Base-by-base conservation (phyloP, 2,888 invertebrate genomes). In the Cryptophagus acutangulus region DNA sequence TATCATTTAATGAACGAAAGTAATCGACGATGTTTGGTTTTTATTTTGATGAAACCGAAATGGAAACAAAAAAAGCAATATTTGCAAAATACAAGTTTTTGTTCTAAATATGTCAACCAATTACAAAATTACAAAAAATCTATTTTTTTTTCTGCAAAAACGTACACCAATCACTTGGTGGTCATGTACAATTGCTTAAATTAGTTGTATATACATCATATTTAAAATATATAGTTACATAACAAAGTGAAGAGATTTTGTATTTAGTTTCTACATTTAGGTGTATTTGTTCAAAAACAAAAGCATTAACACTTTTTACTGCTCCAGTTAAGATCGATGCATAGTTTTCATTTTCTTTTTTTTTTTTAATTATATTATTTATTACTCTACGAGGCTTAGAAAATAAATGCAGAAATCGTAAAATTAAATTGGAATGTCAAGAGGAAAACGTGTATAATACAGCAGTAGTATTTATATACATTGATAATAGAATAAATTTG, bases 121-220 rank as follows among this genome's bases (percentile, higher is more conserved):
- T 54, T 56, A 54, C 48, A 58, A 55, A 58, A 57, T 56, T 57
- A 57, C 51, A 57, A 53, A 55, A 51, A 52, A 52, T 51, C 55
- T 58, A 59, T 48, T 48, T 48, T 45, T 42, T 54, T 48, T 48
- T 46, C 42, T 53, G 53, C 50, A 52, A 55, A 55, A 54, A 50
- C 48, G 52, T 58, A 56, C 53, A 50, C 50, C 49, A 54, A 51
- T 47, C 51, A 49, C 49, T 28, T 46, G 55, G 51, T 51, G 48
- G 48, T 54, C 53, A 48, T 57, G 46, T 54, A 55, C 51, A 52
- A 49, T 52, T 51, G 51, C 51, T 51, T 55, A 51, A 48, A 53
- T 49, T 53, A 55, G 44, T 51, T 53, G 44, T 55, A 59, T 53
- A 52, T 57, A 53, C 52, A 54, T 47, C 38, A 45, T 36, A 45